Base-by-base conservation (phyloP, 2,888 invertebrate genomes). In the Leptopilina drosophilae region DNA sequence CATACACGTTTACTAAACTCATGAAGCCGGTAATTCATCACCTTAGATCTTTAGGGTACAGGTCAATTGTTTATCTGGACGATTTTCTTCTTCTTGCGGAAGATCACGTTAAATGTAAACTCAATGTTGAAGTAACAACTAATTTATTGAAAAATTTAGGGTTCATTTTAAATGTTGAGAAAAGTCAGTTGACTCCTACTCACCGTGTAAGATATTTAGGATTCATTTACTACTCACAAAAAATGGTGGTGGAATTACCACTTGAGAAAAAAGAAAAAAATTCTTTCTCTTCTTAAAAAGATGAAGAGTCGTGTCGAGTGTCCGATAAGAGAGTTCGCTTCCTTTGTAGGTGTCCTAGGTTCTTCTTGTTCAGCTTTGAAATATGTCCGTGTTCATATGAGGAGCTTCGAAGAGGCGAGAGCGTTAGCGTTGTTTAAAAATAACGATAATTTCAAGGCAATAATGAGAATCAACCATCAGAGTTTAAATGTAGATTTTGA, bases 1-100 rank as follows among this genome's bases (percentile, higher is more conserved):
- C 75, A 8, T 82, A 73, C 56, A 69, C 82, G 42, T 84, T 81
- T n/a, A 83, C 80, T 11, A 82, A 82, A 69, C 64, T 84, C 14
- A 79, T 80, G 81, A 83, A 82, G 77, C 80, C 80, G 9, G 77
- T 82, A 1, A 9, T 80, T 5, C 69, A 73, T 46, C 20, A 59
- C 14, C 59, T 84, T 49, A 80, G 82, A 66, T 67, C 56, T 1
- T 14, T 56, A 65, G 82, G 80, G n/a, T 79, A 78, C n/a, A 40
- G 26, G 3, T 81, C 78, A 0, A 78, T 84, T 2, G 78, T 80
- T 20, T 84, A 82, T 69, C 62, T 82, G 8, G 84, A 84, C 42
- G 82, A 82, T 77, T 73, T 82, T 53, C 69, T 82, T 15, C 15
- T 76, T 5, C 33, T 82, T 0, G 84, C 64, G 12, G 65, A 65